These are phyloP conservation scores for Flexamia atlantica DNA, from an alignment of 2,888 invertebrate species.

Conservation along the genomic window DNA sequence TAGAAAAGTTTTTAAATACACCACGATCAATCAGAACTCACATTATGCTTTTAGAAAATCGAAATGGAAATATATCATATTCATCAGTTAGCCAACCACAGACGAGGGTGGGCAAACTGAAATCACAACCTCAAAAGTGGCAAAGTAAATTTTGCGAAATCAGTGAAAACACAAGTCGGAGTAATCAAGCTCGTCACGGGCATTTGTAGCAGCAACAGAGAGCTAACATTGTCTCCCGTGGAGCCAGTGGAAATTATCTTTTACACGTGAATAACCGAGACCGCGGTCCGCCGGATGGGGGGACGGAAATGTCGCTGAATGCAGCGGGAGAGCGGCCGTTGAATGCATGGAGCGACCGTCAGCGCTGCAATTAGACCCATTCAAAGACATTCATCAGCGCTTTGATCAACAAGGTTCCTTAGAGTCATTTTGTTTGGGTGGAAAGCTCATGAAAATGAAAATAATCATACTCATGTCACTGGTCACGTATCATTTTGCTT, in stretches of 20 bases:
- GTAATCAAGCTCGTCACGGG: slow-evolving; percentile 3
- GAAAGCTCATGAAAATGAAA: slow-evolving; percentile 44
- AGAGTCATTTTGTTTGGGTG: slow-evolving; percentile 45
- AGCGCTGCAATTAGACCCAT: slow-evolving; percentile 46
- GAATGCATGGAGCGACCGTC: slow-evolving; percentile 42
- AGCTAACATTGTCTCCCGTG: neutral
- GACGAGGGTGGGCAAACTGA: neutral
- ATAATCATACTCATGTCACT: slow-evolving; percentile 45
- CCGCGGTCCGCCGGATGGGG: neutral
- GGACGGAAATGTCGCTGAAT: slow-evolving; percentile 12
- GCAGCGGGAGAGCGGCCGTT: slow-evolving; percentile 16
- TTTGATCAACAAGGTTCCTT: slow-evolving; percentile 41
- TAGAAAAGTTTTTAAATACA: too few relatives aligned
- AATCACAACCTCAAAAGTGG: slow-evolving; percentile 4
- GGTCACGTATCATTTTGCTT: neutral
- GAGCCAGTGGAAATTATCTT: slow-evolving; percentile 45
- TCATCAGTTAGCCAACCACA: too few relatives aligned
- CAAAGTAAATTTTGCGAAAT: slow-evolving; percentile 25
- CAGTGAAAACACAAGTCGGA: slow-evolving; percentile 24
- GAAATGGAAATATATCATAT: too few relatives aligned
- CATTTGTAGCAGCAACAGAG: neutral
- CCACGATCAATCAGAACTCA: too few relatives aligned
- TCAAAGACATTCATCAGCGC: slow-evolving; percentile 55
- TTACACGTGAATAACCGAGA: slow-evolving; percentile 32
- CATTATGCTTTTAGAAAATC: too few relatives aligned